Conservation (phyloP, 2,797 vertebrate species). For the Myiotriccus ornatus region DNA sequence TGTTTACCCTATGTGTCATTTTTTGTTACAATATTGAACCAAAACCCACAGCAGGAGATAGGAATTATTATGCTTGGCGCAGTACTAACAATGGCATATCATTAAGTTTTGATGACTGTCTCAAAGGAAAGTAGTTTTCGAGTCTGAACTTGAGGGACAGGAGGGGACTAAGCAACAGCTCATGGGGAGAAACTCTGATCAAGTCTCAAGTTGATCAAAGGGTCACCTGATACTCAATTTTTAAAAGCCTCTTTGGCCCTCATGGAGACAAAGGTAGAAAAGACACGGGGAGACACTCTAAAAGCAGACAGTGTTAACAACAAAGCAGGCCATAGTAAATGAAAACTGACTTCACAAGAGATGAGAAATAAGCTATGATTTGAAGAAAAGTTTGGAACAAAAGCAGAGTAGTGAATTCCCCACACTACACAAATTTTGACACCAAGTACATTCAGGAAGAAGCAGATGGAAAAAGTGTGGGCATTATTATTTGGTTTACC, state of each 20-base stretch:
- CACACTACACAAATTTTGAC: not conserved
- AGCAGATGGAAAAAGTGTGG: not conserved
- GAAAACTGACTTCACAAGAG: not conserved
- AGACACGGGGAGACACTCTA: not conserved
- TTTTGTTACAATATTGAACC: not conserved
- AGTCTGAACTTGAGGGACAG: conserved; percentile 1
- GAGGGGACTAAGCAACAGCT: not conserved
- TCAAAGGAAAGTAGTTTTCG: conserved; percentile 23
- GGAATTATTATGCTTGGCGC: conserved; percentile 18
- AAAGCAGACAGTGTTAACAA: not conserved
- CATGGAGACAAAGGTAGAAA: conserved; percentile 1
- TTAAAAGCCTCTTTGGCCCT: not conserved
- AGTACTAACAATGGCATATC: conserved; percentile 15
- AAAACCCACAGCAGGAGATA: conserved; percentile 17
- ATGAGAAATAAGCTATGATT: not conserved
- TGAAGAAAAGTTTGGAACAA: not conserved
- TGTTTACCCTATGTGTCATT: not conserved
- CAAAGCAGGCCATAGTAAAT: not conserved
- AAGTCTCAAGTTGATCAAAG: conserved; percentile 53
- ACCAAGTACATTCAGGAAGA: not conserved
- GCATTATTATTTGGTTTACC: not conserved
- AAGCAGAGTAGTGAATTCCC: not conserved
- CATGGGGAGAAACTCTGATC: conserved; percentile 2
- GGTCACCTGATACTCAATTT: not conserved
- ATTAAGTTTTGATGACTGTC: conserved; percentile 9